These are phyloP conservation scores for Vollenhovia emeryi DNA, from an alignment of 1,140 invertebrate species.

Conservation along the genomic window DNA sequence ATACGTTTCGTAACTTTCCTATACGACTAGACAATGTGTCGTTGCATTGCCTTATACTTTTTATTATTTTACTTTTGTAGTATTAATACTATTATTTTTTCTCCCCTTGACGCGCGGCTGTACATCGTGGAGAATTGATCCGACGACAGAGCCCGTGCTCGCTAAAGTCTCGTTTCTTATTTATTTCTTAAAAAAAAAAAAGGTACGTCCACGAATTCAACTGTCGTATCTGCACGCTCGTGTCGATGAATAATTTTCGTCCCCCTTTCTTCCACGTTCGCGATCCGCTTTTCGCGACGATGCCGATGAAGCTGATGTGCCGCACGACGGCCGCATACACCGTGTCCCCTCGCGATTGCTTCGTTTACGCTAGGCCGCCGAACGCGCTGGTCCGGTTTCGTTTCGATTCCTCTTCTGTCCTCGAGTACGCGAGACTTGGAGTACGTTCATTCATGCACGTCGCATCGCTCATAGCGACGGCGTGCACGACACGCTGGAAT, in stretches of 20 bases:
- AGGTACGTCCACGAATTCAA: conserved; percentile 5
- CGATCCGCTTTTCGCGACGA: conserved; percentile 1
- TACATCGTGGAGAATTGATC: conserved; percentile 24
- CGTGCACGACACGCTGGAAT: not conserved
- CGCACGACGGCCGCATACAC: not conserved
- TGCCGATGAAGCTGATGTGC: not conserved
- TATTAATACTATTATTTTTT: conserved; percentile 35
- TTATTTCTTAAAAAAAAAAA: not conserved
- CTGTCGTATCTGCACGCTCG: not conserved
- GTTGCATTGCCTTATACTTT: conserved; percentile 60
- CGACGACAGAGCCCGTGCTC: conserved; percentile 1
- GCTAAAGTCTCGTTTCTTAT: not conserved
- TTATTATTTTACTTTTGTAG: conserved; percentile 54
- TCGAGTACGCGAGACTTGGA: not conserved
- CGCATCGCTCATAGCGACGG: not conserved
- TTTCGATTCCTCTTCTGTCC: not conserved
- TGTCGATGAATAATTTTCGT: conserved; percentile 2
- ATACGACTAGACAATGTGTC: conserved; percentile 73
- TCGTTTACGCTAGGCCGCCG: conserved; percentile 38
- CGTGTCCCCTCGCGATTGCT: conserved; percentile 3
- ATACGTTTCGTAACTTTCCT: conserved; percentile 83
- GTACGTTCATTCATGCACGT: conserved; percentile 2
- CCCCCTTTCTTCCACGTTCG: not conserved
- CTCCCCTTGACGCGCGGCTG: not conserved
- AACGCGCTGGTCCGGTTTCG: not conserved